phyloP scores from a whole-genome alignment of 2,113 vertebrate species.

The Notothenia rossii region DNA sequence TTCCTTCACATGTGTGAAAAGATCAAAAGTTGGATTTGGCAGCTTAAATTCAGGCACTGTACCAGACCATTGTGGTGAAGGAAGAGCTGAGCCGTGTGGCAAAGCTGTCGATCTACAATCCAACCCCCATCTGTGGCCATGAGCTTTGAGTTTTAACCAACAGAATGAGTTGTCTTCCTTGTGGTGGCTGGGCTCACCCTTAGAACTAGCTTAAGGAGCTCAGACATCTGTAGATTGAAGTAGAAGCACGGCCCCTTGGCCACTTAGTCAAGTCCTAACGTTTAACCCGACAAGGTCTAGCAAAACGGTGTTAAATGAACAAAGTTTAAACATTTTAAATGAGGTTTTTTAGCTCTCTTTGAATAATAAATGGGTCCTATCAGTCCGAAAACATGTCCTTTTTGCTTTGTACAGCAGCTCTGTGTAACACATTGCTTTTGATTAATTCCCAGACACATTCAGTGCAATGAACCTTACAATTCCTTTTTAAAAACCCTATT shows the following conservation, averaged over 20 bases:
- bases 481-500: slow-evolving; percentile 24
- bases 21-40: neutral
- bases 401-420: neutral
- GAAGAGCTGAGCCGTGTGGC: neutral
- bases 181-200: neutral
- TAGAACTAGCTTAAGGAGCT: neutral
- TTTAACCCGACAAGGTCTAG: neutral
- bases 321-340: neutral
- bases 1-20: neutral
- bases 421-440: neutral
- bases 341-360: neutral
- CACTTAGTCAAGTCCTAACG: neutral
- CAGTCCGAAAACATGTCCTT: neutral
- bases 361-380: neutral
- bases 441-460: neutral
- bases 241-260: neutral
- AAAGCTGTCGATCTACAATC: neutral
- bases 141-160: neutral
- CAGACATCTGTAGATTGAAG: neutral
- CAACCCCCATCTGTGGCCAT: neutral
- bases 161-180: neutral
- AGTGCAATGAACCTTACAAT: slow-evolving; percentile 31
- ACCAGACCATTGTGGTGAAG: neutral
- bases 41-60: neutral
- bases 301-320: no score